Percentiles rank a stretch among this genome's conserved stretches.
Conservation (phyloP, 2,797 vertebrate genomes). For the Bovichtus variegatus region DNA sequence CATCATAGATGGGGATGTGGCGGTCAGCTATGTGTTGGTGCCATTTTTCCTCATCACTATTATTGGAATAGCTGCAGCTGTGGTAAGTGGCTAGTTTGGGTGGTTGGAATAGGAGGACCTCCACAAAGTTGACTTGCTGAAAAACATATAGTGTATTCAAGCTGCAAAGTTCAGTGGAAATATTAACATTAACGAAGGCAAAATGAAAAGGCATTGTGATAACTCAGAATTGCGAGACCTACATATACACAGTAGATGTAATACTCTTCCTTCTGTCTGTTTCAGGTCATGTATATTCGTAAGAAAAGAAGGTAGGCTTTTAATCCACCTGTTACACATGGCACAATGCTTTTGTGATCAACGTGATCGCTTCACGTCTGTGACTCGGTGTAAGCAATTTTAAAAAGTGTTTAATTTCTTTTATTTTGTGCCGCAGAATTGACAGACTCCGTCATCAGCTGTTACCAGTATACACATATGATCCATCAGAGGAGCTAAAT, state of each 20-base stretch:
- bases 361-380: not conserved
- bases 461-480: slow-evolving; percentile 95
- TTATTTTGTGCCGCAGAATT: slow-evolving; percentile 78
- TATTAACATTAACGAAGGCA: not conserved
- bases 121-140: not conserved
- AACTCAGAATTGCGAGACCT: not conserved
- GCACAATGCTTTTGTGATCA: not conserved
- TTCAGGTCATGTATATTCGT: slow-evolving; percentile 86
- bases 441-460: slow-evolving; percentile 95
- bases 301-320: slow-evolving; percentile 81
- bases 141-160: not conserved
- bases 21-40: slow-evolving; percentile 91
- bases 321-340: not conserved
- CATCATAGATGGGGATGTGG: slow-evolving; percentile 81
- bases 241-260: not conserved
- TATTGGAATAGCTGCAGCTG: slow-evolving; percentile 88
- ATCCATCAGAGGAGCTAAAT: slow-evolving; percentile 93
- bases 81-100: slow-evolving; percentile 85
- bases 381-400: not conserved
- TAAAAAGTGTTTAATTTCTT: not conserved
- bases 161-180: not conserved
- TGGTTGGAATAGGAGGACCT: not conserved
- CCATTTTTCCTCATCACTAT: slow-evolving; percentile 93
- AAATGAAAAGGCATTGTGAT: not conserved
- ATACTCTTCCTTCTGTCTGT: slow-evolving; percentile 38